These are phyloP conservation scores for Heliconius himera DNA, from an alignment of 1,140 invertebrate genomes.

Conservation along the genomic window DNA sequence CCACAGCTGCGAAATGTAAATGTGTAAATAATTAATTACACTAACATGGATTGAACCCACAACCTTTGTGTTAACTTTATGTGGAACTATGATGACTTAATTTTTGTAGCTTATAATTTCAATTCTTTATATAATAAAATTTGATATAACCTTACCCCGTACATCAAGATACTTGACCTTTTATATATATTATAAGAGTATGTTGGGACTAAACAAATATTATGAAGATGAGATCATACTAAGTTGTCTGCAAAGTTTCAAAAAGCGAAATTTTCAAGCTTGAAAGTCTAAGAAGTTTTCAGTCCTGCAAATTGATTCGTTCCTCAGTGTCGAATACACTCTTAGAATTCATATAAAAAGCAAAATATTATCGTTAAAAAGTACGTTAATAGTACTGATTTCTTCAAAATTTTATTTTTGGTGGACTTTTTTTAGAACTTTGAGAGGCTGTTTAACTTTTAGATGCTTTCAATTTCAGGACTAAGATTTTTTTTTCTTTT, in stretches of 20 bases:
- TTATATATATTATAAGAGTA: neutral
- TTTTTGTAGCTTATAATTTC: neutral
- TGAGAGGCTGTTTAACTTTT: neutral
- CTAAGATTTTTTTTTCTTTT: neutral
- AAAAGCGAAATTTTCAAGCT: neutral
- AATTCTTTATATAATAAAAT: neutral
- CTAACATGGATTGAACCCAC: too few species aligned
- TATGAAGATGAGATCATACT: slow-evolving; percentile 2
- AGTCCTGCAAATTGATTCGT: slow-evolving; percentile 11
- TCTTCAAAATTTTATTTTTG: neutral
- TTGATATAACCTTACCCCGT: neutral
- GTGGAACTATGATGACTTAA: too few species aligned
- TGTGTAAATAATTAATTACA: too few species aligned
- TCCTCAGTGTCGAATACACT: neutral
- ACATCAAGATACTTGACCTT: neutral
- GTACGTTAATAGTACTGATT: neutral
- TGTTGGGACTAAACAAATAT: neutral
- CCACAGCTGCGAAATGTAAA: too few species aligned
- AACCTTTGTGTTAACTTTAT: too few species aligned
- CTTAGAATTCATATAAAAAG: neutral
- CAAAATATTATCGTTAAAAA: neutral
- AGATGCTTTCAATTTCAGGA: neutral
- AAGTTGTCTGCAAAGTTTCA: slow-evolving; percentile 10
- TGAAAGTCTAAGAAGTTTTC: slow-evolving; percentile 8
- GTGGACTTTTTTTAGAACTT: neutral